A percentile compares a stretch with the other conserved stretches of the same genome.
Conservation (phyloP, 2,113 vertebrate species). For the Ptilonorhynchus violaceus region DNA sequence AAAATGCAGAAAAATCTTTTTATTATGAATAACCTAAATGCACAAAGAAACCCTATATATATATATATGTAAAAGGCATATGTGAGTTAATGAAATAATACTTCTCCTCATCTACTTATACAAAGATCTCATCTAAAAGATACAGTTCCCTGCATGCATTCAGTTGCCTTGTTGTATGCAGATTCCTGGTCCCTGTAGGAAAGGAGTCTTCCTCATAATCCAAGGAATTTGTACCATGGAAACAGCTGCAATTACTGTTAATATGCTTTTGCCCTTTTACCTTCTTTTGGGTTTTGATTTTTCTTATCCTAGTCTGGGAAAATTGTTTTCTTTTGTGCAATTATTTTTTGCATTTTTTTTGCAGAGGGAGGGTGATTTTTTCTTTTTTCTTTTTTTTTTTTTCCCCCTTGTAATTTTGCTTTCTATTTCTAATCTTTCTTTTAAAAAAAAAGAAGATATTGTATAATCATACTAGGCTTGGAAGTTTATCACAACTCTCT, state of each 20-base stretch:
- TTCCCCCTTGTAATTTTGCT: background rate
- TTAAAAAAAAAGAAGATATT: background rate
- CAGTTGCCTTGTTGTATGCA: background rate
- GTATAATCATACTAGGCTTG: background rate
- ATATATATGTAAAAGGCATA: background rate
- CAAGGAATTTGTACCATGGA: background rate
- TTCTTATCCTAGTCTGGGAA: background rate
- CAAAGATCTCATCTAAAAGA: background rate
- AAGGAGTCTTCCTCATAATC: background rate
- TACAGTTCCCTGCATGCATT: background rate
- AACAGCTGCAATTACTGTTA: background rate
- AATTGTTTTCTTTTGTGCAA: rapidly evolving
- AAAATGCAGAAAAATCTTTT: background rate
- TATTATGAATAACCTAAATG: background rate
- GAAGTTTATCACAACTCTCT: background rate
- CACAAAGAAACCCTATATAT: background rate
- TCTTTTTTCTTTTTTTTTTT: too few relatives aligned
- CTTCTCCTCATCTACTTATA: background rate
- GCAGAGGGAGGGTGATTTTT: too few relatives aligned
- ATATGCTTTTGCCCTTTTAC: background rate
- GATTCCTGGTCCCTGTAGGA: background rate
- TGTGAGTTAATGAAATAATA: background rate
- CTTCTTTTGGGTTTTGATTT: background rate
- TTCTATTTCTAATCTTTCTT: background rate
- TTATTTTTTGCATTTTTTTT: too few relatives aligned